Evolutionary conservation across 1,140 invertebrate genomes (phyloP).

Genomic region (Euura saliciscinereae): DNA sequence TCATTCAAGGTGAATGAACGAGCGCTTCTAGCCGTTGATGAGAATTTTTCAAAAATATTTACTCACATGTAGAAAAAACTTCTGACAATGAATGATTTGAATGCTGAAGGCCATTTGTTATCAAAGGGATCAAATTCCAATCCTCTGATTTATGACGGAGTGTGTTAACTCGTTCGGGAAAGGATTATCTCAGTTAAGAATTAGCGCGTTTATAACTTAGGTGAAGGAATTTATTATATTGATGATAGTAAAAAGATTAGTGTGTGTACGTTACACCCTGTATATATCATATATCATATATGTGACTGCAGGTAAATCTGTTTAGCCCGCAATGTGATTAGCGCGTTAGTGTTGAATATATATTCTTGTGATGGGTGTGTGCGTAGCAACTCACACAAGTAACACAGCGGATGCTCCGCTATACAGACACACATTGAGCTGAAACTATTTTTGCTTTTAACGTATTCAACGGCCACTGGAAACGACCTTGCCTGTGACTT

Average conservation of each 20-base stretch:
- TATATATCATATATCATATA: background rate
- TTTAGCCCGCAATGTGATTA: background rate
- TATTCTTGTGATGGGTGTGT: background rate
- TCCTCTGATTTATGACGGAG: too few species aligned
- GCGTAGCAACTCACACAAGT: background rate
- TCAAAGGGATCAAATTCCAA: too few species aligned
- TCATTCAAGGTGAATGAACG: background rate
- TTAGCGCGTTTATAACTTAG: background rate
- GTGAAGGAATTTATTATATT: background rate
- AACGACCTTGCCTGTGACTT: slow-evolving; percentile 27
- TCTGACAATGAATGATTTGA: too few species aligned
- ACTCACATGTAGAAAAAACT: too few species aligned
- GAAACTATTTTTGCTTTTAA: slow-evolving; percentile 7
- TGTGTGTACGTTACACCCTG: background rate
- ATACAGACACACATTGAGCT: slow-evolving; percentile 9
- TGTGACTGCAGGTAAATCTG: background rate
- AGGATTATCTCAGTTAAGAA: background rate
- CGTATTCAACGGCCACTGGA: slow-evolving; percentile 20
- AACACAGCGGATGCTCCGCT: background rate
- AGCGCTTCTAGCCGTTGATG: background rate
- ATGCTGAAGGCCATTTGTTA: too few species aligned
- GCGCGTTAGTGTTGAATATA: background rate
- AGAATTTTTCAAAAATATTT: too few species aligned
- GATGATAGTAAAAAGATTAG: background rate
- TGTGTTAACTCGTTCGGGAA: background rate